Base-by-base conservation (phyloP, 1,140 invertebrate species). In the Drosophila santomea region DNA sequence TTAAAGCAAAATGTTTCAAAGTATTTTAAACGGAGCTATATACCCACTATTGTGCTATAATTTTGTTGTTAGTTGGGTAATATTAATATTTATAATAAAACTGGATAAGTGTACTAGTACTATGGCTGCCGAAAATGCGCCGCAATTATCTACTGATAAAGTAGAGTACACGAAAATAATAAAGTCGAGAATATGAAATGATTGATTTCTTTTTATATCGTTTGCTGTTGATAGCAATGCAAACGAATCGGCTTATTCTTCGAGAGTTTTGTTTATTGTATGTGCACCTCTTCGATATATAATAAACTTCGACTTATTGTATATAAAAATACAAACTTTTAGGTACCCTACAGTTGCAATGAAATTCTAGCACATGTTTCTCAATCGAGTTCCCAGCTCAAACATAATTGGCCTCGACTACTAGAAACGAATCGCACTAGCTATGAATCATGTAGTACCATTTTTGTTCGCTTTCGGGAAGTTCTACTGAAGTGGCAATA, bases 401-500 rank as follows among this genome's bases (percentile, higher is more conserved):
- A 32, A 64, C 11, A 64, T 64, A 64, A 68, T 68, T 68, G 64
- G 64, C 64, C 64, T 64, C 64, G 45, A 39, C 60, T 66, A 20
- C 48, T 32, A 43, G 36, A 35, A 12, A 43, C 41, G 25, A 35
- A 58, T 12, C 32, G 11, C 43, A 41, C 50, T 6, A 32, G 48
- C 39, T 32, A 64, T 68, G 60, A 68, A 64, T 48, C 61, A 63
- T 61, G 41, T 14, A 62, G 41, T 43, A 59, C 23, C 59, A 43
- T 35, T 63, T 61, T 28, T 48, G 57, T 44, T 64, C 32, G 59
- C n/a, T 68, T 68, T 52, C 38, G 64, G 61, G 60, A 68, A 64
- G 60, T 66, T 68, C 64, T 41, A 68, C 64, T 68, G 64, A 54
- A 68, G 64, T 68, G 61, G 60, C 64, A 68, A 20, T 66, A 47